Percentiles rank a stretch among this genome's conserved stretches.
These are phyloP conservation scores for Amiota minor DNA, from an alignment of 2,888 invertebrate species.

Conservation along the genomic window DNA sequence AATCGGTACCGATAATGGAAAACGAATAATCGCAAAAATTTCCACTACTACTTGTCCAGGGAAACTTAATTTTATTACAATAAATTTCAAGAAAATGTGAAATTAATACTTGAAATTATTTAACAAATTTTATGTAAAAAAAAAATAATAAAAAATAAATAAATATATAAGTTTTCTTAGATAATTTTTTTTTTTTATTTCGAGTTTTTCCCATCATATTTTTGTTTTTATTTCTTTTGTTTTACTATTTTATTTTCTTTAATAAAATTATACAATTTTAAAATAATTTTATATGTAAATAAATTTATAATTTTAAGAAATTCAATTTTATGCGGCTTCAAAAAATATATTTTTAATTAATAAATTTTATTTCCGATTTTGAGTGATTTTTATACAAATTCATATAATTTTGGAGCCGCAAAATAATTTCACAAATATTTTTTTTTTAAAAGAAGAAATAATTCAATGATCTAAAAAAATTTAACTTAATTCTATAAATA, in stretches of 20 bases:
- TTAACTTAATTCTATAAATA: background rate
- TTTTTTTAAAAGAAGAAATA: conserved; percentile 10
- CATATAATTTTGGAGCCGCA: no score
- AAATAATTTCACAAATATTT: background rate
- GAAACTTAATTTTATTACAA: no score
- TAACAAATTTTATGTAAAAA: conserved; percentile 43
- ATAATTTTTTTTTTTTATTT: conserved; percentile 40
- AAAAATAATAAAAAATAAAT: conserved; percentile 41
- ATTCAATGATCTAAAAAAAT: conserved; percentile 5
- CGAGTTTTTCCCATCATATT: conserved; percentile 30
- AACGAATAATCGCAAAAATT: no score
- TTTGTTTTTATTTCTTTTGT: conserved; percentile 34
- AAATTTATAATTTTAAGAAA: background rate
- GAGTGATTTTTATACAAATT: background rate
- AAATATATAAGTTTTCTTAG: conserved; percentile 40
- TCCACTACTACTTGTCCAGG: no score
- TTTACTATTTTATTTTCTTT: conserved; percentile 10
- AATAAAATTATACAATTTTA: conserved; percentile 16
- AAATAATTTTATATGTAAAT: background rate
- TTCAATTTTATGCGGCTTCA: conserved; percentile 4
- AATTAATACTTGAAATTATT: conserved; percentile 26
- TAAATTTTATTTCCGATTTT: background rate
- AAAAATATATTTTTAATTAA: background rate
- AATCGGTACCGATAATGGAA: no score
- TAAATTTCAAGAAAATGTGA: background rate